Base-by-base conservation (phyloP, 2,888 invertebrate species). In the Dicyrtomina minuta region DNA sequence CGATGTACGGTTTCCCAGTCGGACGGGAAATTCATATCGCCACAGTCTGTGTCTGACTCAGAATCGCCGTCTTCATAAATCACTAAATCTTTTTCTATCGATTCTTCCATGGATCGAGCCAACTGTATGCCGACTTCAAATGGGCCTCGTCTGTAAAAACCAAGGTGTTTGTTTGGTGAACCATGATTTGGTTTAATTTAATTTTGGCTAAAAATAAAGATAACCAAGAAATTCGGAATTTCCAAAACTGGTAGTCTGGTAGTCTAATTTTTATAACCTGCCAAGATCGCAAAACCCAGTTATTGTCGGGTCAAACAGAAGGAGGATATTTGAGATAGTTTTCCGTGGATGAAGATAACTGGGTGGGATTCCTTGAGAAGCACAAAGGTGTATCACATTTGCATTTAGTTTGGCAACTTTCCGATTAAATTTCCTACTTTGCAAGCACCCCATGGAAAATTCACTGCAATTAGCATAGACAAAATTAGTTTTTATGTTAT, bases 401-500 rank as follows among this genome's bases (percentile, higher is more conserved):
- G 89, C 88, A 83, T 92, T 90, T 74, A 93, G 85, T 72, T 90
- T 87, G 55, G 90, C 88, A 69, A 91, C 90, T 82, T 89, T 87
- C 76, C 87, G 86, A 77, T 86, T 85, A 82, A 94, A 91, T 80
- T 89, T 89, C 78, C 87, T 86, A 79, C 89, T 88, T 58, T 85
- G 86, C 81, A 90, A 84, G 77, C 88, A 88, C 80, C 87, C 88
- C 75, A 86, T 86, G 81, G 90, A 89, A 83, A 93, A 93, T 82
- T 93, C 93, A 81, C 93, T 93, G 83, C 70, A 77, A 62, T 65
- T 67, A 58, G 68, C 69, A 71, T 66, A 71, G 27, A 24, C 1
- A 62, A 27, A 39, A 33, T 70, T 26, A 8, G 27, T 33, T 46
- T 33, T 26, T 39, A n/a, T 55, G 17, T n/a, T 33, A 61, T 17